Conservation (phyloP, 2,888 invertebrate genomes). For the Sialis fuliginosa region DNA sequence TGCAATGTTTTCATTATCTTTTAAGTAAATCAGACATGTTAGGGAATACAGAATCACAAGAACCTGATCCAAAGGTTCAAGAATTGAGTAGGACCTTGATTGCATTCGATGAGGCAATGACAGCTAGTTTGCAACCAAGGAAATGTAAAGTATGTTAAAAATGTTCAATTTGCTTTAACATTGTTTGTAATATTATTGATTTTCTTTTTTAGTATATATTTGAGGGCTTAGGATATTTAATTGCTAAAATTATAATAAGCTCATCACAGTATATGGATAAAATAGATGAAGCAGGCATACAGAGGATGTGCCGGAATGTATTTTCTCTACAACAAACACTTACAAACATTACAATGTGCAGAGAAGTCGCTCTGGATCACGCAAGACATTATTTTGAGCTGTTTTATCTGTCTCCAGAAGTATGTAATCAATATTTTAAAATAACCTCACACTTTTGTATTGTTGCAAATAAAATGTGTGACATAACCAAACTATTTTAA, state of each 20-base stretch:
- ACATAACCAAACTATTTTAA: not conserved
- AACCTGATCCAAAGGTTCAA: slow-evolving; percentile 57
- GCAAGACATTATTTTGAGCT: slow-evolving; percentile 80
- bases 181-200: not conserved
- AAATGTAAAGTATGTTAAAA: slow-evolving; percentile 49
- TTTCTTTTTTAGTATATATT: slow-evolving; percentile 57
- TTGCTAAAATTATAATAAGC: slow-evolving; percentile 63
- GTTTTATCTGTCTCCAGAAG: slow-evolving; percentile 66
- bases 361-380: slow-evolving; percentile 72
- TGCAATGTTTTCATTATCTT: slow-evolving; percentile 91
- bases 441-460: not conserved
- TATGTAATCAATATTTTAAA: slow-evolving; percentile 22
- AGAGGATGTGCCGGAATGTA: slow-evolving; percentile 72
- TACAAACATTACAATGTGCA: slow-evolving; percentile 65
- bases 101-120: slow-evolving; percentile 59
- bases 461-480: not conserved
- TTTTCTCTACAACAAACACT: slow-evolving; percentile 70
- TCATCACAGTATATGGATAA: slow-evolving; percentile 61
- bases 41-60: slow-evolving; percentile 50
- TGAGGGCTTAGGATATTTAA: slow-evolving; percentile 68
- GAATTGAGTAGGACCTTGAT: slow-evolving; percentile 62
- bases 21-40: slow-evolving; percentile 23
- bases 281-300: slow-evolving; percentile 67
- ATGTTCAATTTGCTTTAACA: not conserved
- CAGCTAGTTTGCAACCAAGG: slow-evolving; percentile 53